Evolutionary conservation across 2,113 vertebrate species (phyloP).

Genomic region (Anolis sagrei): DNA sequence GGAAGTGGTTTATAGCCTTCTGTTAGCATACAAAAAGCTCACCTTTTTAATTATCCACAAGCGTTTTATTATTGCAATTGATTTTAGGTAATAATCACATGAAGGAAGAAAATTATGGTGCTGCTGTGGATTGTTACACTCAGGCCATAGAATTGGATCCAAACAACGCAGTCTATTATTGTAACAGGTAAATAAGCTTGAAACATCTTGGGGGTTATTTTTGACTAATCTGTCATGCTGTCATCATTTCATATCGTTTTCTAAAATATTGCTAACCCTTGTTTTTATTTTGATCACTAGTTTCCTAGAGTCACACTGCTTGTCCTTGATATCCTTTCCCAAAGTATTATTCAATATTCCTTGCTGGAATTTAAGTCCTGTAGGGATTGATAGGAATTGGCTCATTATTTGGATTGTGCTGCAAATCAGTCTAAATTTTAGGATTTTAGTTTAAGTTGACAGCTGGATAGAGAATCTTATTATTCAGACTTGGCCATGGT

Average conservation of each 20-base stretch:
- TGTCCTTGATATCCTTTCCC: neutral
- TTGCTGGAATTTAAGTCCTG: neutral
- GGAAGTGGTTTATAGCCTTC: neutral
- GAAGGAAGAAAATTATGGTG: slow-evolving; percentile 95
- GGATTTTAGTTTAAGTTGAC: neutral
- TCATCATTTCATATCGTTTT: neutral
- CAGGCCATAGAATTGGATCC: slow-evolving; percentile 93
- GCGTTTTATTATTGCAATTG: slow-evolving; percentile 35
- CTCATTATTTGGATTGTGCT: neutral
- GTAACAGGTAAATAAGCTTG: slow-evolving; percentile 86
- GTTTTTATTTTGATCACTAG: neutral
- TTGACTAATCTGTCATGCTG: slow-evolving; percentile 1
- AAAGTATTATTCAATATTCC: neutral
- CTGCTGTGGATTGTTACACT: slow-evolving; percentile 93
- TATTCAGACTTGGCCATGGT: too few species aligned
- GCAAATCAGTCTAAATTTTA: neutral
- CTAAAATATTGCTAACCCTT: neutral
- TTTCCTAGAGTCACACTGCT: neutral
- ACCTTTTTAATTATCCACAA: slow-evolving; percentile 27
- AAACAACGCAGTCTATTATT: slow-evolving; percentile 96
- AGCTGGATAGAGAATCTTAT: neutral
- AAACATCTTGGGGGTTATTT: slow-evolving; percentile 6
- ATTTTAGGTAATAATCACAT: slow-evolving; percentile 95
- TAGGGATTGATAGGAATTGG: neutral
- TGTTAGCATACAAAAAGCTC: neutral